Base-by-base conservation (phyloP, 2,888 invertebrate species). In the Chironomus tentans region DNA sequence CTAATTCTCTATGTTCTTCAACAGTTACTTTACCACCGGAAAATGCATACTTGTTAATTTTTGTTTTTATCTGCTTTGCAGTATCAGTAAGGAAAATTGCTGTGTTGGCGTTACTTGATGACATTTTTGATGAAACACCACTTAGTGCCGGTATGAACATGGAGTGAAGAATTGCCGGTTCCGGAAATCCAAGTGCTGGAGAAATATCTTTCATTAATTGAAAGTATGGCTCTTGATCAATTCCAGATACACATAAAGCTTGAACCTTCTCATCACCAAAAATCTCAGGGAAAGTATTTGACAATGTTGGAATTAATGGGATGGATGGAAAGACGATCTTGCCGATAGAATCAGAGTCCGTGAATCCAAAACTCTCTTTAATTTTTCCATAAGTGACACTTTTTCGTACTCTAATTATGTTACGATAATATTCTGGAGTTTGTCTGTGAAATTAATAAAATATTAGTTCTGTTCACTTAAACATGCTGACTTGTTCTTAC, bases 141-240 rank as follows among this genome's bases (percentile, higher is more conserved):
- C 98, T 98, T 70, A 99, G 84, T 0, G 97, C 94, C 0, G 97
- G 97, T 78, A 97, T 92, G 88, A 98, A 97, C 77, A 90, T 87
- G n/a, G 94, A 92, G 82, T 96, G 96, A 46, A 95, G 82, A 68
- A 95, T 84, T 4, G 97, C 89, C 76, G 99, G 96, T 84, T 99
- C 95, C 15, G 90, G 90, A 83, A 90, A 87, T 79, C 95, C 92
- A 13, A 99, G 85, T 13, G 92, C 88, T 0, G 97, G 96, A 0
- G 98, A 96, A n/a, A 98, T 97, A 85, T 99, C 99, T 75, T 99
- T 88, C 0, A 97, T 93, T 98, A 99, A 97, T 47, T 99, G 89
- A 85, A 99, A 99, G 85, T 98, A 99, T 0, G 99, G 99, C 86
- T 99, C 99, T 88, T 99, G 99, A 86, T 99, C 99, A 79, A 99